These are phyloP conservation scores for Charadrius vociferus DNA, from an alignment of 2,113 vertebrate genomes.

Conservation along the genomic window DNA sequence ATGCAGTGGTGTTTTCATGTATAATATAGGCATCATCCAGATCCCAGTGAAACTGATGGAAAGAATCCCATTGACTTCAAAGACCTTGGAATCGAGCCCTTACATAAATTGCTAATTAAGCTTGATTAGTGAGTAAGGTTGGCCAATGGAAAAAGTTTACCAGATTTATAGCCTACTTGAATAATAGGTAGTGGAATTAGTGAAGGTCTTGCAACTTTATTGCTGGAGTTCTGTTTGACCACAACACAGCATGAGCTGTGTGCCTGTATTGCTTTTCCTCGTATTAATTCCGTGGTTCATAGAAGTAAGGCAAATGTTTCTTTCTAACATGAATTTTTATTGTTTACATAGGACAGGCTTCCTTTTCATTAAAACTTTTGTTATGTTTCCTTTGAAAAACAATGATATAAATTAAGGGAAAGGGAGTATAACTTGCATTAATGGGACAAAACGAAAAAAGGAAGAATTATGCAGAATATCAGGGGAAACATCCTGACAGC, in stretches of 20 bases:
- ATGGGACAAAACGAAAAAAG: not conserved
- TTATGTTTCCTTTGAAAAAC: constrained; percentile 53
- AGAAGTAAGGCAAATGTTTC: not conserved
- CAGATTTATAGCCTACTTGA: constrained; percentile 3
- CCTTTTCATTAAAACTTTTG: constrained; percentile 17
- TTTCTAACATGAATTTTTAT: not conserved
- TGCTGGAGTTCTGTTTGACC: not conserved
- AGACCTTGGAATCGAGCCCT: not conserved
- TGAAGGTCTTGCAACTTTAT: not conserved
- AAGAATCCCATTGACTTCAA: constrained; percentile 28
- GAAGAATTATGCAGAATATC: not conserved
- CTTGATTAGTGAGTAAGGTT: not conserved
- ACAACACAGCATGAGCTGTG: not conserved
- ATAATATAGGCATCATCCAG: not conserved
- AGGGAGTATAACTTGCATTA: not conserved
- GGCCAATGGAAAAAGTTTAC: not conserved
- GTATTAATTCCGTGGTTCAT: not conserved
- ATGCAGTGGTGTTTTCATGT: not conserved
- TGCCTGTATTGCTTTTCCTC: not conserved
- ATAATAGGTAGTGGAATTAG: constrained; percentile 16
- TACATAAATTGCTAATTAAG: constrained; percentile 22
- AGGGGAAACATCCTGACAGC: constrained; percentile 15
- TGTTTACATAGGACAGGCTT: constrained; percentile 5
- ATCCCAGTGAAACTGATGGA: not conserved
- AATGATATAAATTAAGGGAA: constrained; percentile 41